Conservation (phyloP, 2,888 invertebrate genomes). For the Cylloceria caligata region DNA sequence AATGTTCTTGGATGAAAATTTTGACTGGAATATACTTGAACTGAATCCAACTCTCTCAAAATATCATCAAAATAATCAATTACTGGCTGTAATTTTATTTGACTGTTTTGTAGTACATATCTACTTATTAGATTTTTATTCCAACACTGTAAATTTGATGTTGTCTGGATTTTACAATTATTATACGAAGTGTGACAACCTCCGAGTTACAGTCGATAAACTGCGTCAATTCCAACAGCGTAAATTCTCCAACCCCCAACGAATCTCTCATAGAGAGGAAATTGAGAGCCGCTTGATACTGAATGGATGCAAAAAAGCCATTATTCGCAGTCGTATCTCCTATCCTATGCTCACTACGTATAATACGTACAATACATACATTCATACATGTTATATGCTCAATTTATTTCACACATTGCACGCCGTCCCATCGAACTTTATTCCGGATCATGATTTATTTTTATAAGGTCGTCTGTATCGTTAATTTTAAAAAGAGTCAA, state of each 20-base stretch:
- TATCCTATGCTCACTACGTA: not conserved
- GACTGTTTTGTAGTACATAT: too few relatives aligned
- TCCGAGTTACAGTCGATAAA: not conserved
- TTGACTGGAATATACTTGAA: too few relatives aligned
- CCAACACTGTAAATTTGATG: not conserved
- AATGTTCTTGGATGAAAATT: too few relatives aligned
- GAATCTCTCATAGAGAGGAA: not conserved
- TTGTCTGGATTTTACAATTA: not conserved
- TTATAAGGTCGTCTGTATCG: not conserved
- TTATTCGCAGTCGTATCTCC: not conserved
- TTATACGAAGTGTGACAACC: not conserved
- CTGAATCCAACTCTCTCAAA: not conserved
- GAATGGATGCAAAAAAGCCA: conserved; percentile 40
- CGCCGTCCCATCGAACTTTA: not conserved
- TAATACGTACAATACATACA: not conserved
- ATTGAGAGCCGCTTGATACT: conserved; percentile 29
- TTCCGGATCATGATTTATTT: not conserved
- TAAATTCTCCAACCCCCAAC: not conserved
- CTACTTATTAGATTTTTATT: too few relatives aligned
- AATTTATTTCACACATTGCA: not conserved
- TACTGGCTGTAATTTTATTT: not conserved
- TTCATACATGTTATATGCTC: not conserved
- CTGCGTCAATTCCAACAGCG: not conserved
- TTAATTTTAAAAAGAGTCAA: too few relatives aligned
- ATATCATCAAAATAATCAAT: not conserved